Conservation (phyloP, 2,888 invertebrate genomes). For the Eupithecia abbreviata region DNA sequence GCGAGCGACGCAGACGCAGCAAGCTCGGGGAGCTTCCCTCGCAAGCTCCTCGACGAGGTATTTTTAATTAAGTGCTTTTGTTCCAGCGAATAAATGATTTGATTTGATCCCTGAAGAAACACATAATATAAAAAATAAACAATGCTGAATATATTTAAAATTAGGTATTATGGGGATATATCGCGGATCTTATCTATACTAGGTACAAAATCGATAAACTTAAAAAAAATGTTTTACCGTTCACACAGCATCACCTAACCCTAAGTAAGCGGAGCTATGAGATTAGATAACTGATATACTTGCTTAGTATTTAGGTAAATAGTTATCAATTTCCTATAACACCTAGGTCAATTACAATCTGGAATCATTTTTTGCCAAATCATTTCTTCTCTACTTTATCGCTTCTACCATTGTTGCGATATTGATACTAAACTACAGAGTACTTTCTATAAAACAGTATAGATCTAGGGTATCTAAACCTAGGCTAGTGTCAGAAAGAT, state of each 20-base stretch:
- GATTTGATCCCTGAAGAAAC: not conserved
- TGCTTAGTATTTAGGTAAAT: not conserved
- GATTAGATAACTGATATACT: not conserved
- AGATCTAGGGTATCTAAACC: not conserved
- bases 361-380: not conserved
- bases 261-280: not conserved
- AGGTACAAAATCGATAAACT: not conserved
- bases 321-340: not conserved
- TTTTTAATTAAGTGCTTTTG: too few species aligned
- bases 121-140: not conserved
- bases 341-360: not conserved
- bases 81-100: too few species aligned
- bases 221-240: not conserved
- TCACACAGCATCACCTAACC: not conserved
- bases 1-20: slow-evolving; percentile 59
- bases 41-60: too few species aligned
- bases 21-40: too few species aligned
- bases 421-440: not conserved
- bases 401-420: not conserved
- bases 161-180: not conserved
- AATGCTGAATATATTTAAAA: not conserved
- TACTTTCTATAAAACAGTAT: not conserved
- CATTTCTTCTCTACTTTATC: not conserved
- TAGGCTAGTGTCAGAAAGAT: not conserved
- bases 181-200: not conserved